These are phyloP conservation scores for Melipona bicolor DNA, from an alignment of 2,888 invertebrate genomes.

Conservation along the genomic window DNA sequence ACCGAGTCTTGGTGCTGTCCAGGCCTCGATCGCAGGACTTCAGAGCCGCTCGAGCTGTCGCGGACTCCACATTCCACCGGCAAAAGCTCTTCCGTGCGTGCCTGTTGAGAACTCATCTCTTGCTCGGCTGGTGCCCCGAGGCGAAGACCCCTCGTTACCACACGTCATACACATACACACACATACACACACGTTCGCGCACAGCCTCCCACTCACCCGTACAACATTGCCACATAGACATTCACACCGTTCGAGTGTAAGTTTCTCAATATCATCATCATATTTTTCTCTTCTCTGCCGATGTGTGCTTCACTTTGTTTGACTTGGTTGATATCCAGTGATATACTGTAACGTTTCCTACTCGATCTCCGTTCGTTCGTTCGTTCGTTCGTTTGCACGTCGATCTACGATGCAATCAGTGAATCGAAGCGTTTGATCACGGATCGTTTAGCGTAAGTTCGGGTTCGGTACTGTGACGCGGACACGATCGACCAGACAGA, in stretches of 20 bases:
- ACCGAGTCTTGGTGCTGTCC: constrained; percentile 77
- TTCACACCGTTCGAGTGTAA: constrained; percentile 83
- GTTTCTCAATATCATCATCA: constrained; percentile 45
- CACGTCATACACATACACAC: constrained; percentile 49
- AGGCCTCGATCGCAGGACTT: constrained; percentile 77
- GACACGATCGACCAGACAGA: neutral
- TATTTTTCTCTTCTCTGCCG: constrained; percentile 18
- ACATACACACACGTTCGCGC: constrained; percentile 52
- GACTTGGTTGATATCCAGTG: constrained; percentile 4
- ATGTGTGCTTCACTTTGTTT: neutral
- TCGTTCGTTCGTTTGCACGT: neutral
- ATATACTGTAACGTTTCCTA: neutral
- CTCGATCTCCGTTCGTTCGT: constrained; percentile 20
- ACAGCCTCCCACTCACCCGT: constrained; percentile 52
- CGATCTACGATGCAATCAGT: constrained; percentile 1
- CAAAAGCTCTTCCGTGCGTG: constrained; percentile 75
- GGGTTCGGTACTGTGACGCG: neutral
- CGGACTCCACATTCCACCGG: constrained; percentile 90
- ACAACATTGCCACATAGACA: constrained; percentile 55
- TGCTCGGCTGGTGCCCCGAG: constrained; percentile 75
- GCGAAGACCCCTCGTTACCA: constrained; percentile 54
- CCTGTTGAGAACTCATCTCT: constrained; percentile 70
- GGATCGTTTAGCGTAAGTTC: neutral
- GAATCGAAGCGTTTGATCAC: neutral
- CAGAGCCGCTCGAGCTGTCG: constrained; percentile 90